These are phyloP conservation scores for Amiota communis DNA, from an alignment of 2,888 invertebrate species.

Conservation along the genomic window DNA sequence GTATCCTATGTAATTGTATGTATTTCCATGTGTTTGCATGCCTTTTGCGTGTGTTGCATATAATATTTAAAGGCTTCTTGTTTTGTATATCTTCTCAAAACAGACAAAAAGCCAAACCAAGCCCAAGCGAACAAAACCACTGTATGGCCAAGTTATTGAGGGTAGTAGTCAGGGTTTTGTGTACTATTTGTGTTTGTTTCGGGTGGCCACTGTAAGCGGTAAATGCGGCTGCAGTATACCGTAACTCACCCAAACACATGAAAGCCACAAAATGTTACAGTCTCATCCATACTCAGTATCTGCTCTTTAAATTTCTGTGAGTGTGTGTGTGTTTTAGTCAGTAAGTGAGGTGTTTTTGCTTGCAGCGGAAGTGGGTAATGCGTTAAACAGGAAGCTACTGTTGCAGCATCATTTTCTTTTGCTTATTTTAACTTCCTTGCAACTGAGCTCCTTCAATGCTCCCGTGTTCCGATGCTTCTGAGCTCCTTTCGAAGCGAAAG, in stretches of 20 bases:
- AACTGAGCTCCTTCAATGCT: background rate
- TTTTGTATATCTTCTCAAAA: conserved; percentile 25
- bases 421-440: no score
- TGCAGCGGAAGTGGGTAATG: conserved; percentile 13
- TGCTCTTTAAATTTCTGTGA: background rate
- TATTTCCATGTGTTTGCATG: background rate
- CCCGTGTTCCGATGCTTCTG: background rate
- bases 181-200: conserved; percentile 2
- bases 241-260: conserved; percentile 22
- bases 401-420: no score
- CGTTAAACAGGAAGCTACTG: conserved; percentile 2
- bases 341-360: background rate
- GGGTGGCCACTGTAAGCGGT: conserved; percentile 16
- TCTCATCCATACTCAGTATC: no score
- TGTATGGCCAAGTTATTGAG: conserved; percentile 32
- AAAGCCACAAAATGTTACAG: conserved; percentile 21
- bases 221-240: conserved; percentile 13
- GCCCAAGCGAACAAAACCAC: conserved; percentile 20
- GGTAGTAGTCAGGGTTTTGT: background rate
- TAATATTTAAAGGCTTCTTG: conserved; percentile 50
- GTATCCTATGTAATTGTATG: background rate
- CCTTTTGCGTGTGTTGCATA: conserved; percentile 34
- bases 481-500: background rate
- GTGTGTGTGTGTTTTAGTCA: background rate
- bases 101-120: conserved; percentile 39